Evolutionary conservation across 1,140 invertebrate species (phyloP), one percentile per base, ranked within the genome.

Genomic region (Neelides sp.): DNA sequence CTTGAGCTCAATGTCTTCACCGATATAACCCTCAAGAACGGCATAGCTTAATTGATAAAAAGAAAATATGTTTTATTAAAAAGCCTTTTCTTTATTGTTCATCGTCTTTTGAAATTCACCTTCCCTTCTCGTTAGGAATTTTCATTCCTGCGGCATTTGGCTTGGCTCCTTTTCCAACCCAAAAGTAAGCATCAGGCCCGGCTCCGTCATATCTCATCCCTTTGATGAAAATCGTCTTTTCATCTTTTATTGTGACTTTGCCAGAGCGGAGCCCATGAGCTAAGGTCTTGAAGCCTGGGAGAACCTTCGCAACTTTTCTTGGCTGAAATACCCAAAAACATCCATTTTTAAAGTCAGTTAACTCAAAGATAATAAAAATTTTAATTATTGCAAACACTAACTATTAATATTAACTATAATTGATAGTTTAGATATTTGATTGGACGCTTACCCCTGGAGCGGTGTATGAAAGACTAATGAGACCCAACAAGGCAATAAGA

Each of bases 151-250:
- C 34, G 1, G 45, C 17, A 39, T 41, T 46, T 35, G 52, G 52
- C 20, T 22, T 32, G 5, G 26, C 19, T 4, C 56, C 56, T 22
- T 44, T 58, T 3, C 56, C 56, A n/a, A 56, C 55, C 44, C 47
- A 48, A 36, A 58, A 58, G 24, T 54, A 58, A 1, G 56, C 56
- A 28, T 58, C 56, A 12, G 56, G 56, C 2, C 56, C 56, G 22
- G 56, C 56, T 2, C 56, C 56, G 24, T 58, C 56, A 45, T 58
- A 58, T 12, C 36, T 46, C 1, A 58, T 27, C 35, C 40, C 49
- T n/a, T 52, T 50, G 24, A 58, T 54, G 2, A 51, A 24, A 26
- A 54, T 37, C 15, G 52, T 54, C 34, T 41, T 47, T 13, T 43
- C 37, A 19, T 58, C 56, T 7, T 51, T 45, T 23, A 58, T 37